Percentiles rank a stretch among this genome's conserved stretches.
phyloP scores from a whole-genome alignment of 2,113 vertebrate species.

The Fregetta grallaria region DNA sequence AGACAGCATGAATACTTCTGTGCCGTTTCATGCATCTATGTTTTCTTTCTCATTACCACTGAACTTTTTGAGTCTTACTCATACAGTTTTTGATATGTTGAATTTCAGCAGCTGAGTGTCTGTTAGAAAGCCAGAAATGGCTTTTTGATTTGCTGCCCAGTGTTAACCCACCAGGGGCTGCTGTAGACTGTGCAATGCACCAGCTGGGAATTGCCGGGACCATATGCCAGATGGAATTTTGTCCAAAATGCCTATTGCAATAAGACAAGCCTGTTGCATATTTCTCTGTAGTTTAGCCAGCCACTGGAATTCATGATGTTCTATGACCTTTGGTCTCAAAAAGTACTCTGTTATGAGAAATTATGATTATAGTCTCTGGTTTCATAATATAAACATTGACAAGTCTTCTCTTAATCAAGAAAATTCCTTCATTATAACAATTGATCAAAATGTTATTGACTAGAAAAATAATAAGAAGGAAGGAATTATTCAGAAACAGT shows the following conservation, averaged over 20 bases:
- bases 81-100: background rate
- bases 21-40: background rate
- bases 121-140: background rate
- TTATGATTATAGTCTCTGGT: background rate
- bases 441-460: background rate
- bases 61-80: background rate
- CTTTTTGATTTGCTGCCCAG: conserved; percentile 24
- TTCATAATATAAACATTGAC: background rate
- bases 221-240: conserved; percentile 14
- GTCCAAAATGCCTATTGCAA: background rate
- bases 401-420: background rate
- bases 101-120: background rate
- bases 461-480: background rate
- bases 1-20: background rate
- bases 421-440: background rate
- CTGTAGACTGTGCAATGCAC: conserved; percentile 7
- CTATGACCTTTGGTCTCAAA: background rate
- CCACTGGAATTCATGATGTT: background rate
- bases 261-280: conserved; percentile 5
- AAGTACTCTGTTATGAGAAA: background rate
- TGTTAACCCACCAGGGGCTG: conserved; percentile 7
- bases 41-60: background rate
- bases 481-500: background rate
- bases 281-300: background rate
- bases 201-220: conserved; percentile 20